Evolutionary conservation across 2,113 vertebrate species (phyloP).

Genomic region (Phalacrocorax aristotelis): DNA sequence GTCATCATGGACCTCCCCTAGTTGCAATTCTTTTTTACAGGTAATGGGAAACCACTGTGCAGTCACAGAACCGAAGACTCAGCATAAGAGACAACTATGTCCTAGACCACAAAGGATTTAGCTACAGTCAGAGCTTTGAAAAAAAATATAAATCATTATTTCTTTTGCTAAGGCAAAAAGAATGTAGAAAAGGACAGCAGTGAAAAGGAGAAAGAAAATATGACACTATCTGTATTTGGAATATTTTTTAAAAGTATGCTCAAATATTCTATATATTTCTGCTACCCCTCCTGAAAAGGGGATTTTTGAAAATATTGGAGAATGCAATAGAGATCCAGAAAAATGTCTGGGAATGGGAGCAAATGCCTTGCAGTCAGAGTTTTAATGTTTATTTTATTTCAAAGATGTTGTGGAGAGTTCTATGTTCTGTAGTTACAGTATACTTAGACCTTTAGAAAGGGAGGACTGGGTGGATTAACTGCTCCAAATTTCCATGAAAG

Average conservation of each 20-base stretch:
- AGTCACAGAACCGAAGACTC: background rate
- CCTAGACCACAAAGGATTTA: background rate
- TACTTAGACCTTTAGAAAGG: background rate
- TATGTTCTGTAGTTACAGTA: background rate
- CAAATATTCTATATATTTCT: background rate
- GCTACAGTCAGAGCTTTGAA: background rate
- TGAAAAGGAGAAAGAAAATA: background rate
- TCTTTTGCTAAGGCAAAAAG: background rate
- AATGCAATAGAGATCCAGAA: background rate
- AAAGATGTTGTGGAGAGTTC: background rate
- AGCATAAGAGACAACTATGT: background rate
- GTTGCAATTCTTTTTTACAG: background rate
- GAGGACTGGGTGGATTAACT: background rate
- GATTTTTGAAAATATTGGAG: background rate
- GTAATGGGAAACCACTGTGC: background rate
- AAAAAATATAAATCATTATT: background rate
- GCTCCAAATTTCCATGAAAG: background rate
- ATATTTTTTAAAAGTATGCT: background rate
- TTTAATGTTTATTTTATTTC: background rate
- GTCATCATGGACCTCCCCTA: background rate
- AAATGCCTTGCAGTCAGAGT: background rate
- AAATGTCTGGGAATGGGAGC: background rate
- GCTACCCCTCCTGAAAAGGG: background rate
- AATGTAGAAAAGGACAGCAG: background rate
- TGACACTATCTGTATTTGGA: rapidly evolving